Base-by-base conservation (phyloP, 2,888 invertebrate genomes). In the Brachylomia viminalis region DNA sequence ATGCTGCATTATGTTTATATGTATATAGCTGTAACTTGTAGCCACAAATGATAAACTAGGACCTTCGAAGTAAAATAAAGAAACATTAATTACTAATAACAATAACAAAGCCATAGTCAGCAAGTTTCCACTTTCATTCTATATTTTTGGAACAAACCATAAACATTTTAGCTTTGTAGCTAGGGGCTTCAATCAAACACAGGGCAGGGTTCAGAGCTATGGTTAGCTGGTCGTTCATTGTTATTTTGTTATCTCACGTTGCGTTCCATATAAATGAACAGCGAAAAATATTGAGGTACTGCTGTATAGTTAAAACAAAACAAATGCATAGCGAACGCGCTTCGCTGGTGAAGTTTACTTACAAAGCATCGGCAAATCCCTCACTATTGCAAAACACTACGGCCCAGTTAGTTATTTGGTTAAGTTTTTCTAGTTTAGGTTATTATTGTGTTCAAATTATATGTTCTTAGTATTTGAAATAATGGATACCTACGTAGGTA, bases 391-490 rank as follows among this genome's bases (percentile, higher is more conserved):
- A 45, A 45, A 27, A 27, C 23, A 38, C 38, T 38, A 38, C 2
- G 38, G 38, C 38, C 6, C 38, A 38, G n/a, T n/a, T n/a, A n/a
- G n/a, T 67, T 54, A 20, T 45, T 65, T 33, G 23, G 30, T 81
- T 80, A 65, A 79, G 77, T 77, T 76, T 76, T 77, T 45, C 33
- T 62, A 62, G n/a, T 69, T 77, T 49, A 69, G 5, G 4, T 58
- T 70, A 54, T 67, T 66, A 30, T 49, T 23, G n/a, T 62, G 52
- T 79, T 70, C 6, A 42, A 66, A 45, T 76, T 68, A 5, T 62
- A 49, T 68, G 52, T 30, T 64, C 20, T 65, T 65, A 49, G 54
- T 56, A 58, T 58, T 70, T 59, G 6, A 20, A 38, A 64, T 64
- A 62, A 42, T 70, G 45, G n/a, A n/a, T n/a, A n/a, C n/a, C n/a